Evolutionary conservation across 1,140 invertebrate genomes (phyloP).

Genomic region (Polypedilum pembai): DNA sequence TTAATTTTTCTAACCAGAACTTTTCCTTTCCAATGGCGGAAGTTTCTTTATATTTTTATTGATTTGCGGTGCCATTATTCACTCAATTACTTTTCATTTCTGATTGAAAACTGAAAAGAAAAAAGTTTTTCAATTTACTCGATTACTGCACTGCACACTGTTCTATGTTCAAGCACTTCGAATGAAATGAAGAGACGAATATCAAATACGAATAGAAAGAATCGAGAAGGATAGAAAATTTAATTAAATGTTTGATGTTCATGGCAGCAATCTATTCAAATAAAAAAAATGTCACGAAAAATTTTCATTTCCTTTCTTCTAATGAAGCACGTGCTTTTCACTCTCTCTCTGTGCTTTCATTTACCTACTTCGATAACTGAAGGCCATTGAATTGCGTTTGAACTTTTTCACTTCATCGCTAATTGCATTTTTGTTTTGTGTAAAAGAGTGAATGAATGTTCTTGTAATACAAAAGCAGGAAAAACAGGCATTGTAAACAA

Average conservation of each 20-base stretch:
- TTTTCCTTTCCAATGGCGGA: neutral
- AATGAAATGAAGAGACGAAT: neutral
- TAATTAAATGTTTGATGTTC: neutral
- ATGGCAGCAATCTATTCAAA: neutral
- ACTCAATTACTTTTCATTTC: neutral
- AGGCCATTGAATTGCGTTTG: too few species aligned
- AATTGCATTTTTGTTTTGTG: too few species aligned
- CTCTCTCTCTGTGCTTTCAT: too few species aligned
- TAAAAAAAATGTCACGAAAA: neutral
- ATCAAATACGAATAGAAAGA: neutral
- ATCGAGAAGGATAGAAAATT: neutral
- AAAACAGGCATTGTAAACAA: too few species aligned
- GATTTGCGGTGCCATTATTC: neutral
- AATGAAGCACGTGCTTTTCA: too few species aligned
- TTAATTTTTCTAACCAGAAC: neutral
- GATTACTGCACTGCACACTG: neutral
- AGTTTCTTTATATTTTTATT: conserved; percentile 14
- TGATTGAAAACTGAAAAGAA: neutral
- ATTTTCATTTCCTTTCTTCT: neutral
- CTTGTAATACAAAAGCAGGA: too few species aligned
- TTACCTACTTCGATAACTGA: too few species aligned
- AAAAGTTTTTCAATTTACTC: neutral
- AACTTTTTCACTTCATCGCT: too few species aligned
- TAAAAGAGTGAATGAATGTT: too few species aligned
- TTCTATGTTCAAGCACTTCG: neutral